A percentile compares a stretch with the other conserved stretches of the same genome.
phyloP scores from a whole-genome alignment of 2,113 vertebrate genomes.

The Amblyornis subalaris region DNA sequence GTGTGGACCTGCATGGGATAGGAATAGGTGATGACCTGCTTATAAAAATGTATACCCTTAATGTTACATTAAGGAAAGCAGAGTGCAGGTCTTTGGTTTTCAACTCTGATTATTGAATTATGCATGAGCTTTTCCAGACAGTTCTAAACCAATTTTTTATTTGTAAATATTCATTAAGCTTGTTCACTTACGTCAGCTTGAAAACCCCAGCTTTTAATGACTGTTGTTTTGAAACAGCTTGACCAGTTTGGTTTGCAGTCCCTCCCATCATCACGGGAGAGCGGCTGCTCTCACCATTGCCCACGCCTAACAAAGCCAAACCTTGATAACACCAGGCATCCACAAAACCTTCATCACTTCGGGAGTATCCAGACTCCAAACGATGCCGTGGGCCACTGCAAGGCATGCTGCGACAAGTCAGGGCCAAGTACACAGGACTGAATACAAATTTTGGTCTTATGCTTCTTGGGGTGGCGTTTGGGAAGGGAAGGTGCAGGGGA shows the following conservation, averaged over 20 bases:
- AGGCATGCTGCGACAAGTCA: rapidly evolving
- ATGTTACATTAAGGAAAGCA: not conserved
- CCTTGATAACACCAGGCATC: rapidly evolving
- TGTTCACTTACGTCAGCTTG: not conserved
- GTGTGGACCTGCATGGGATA: not conserved
- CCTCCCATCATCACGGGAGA: not conserved
- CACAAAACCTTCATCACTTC: not conserved
- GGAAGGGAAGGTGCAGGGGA: not conserved
- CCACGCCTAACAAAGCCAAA: not conserved
- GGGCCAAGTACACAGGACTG: rapidly evolving
- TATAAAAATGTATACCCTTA: not conserved
- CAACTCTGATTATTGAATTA: not conserved
- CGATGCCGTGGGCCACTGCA: rapidly evolving
- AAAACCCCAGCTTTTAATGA: not conserved
- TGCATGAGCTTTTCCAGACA: not conserved
- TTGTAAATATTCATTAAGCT: not conserved
- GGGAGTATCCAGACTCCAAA: not conserved
- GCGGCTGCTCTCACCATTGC: rapidly evolving
- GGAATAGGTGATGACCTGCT: not conserved
- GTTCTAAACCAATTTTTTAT: not conserved
- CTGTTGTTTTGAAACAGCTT: not conserved
- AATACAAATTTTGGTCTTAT: not conserved
- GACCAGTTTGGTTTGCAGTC: not conserved
- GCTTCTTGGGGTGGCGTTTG: not conserved
- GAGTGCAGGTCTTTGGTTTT: not conserved